Base-by-base conservation (phyloP, 2,888 invertebrate genomes). In the Drosophila longiperda region DNA sequence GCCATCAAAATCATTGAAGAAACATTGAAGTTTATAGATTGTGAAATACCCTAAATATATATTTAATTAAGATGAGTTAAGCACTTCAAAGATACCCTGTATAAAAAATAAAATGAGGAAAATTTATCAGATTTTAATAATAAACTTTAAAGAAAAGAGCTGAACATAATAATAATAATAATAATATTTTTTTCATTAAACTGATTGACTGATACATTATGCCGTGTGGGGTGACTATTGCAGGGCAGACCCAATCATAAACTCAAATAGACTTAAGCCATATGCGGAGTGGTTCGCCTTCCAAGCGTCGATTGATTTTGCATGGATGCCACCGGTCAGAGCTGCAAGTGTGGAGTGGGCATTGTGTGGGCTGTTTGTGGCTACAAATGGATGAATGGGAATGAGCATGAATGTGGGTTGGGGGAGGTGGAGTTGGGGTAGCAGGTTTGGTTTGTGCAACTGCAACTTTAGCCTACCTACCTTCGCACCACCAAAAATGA, bases 291-390 rank as follows among this genome's bases (percentile, higher is more conserved):
- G 72, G 49, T 40, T 62, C 59, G 59, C 38, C 65, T 62, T 52
- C 64, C 53, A 63, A 78, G 38, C 53, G 66, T 62, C 89, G 72
- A 83, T 83, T 83, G 89, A 89, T 74, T 83, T 83, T 74, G 63
- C 89, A 80, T 73, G 83, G 82, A 82, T 78, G 82, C 69, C 78
- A 78, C 42, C 67, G 78, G 82, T 82, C 82, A 78, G 65, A 65
- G 62, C 61, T 49, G 78, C 77, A 75, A 65, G 23, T 36, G 26
- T 49, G 29, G 29, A 20, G 40, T 15, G 42, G 57, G n/a, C 26
- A n/a, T 1, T 6, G 38, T 38, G 55, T 55, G 55, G 57, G 57
- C 29, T 32, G 29, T 40, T 57, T 57, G 57, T 40, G 57, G 61
- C 52, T 52, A 48, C 36, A 38, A 26, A 32, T 38, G 45, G 33